A percentile compares a stretch with the other conserved stretches of the same genome.
Evolutionary conservation across 2,888 invertebrate species (phyloP).

Genomic region (Sphaeridia pumilis): DNA sequence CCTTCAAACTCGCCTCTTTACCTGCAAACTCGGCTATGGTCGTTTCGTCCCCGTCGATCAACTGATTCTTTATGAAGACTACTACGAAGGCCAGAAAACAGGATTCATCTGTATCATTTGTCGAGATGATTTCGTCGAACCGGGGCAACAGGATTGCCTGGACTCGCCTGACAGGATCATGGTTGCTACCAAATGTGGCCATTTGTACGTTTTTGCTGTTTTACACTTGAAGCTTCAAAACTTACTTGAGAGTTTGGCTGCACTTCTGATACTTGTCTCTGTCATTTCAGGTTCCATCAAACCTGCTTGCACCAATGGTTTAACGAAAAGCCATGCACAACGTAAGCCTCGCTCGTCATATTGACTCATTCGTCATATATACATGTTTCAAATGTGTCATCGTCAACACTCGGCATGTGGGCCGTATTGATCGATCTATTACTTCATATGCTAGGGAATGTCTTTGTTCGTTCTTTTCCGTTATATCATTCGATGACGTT

Average conservation of each 20-base stretch:
- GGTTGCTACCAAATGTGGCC: constrained; percentile 28
- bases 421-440: too few species aligned
- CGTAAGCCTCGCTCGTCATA: too few species aligned
- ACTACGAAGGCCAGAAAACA: constrained; percentile 23
- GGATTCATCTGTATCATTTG: constrained; percentile 33
- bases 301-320: constrained; percentile 26
- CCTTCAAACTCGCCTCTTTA: constrained; percentile 23
- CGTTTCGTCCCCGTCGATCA: constrained; percentile 29
- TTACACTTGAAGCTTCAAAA: too few species aligned
- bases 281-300: too few species aligned
- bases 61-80: constrained; percentile 27
- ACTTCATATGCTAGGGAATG: too few species aligned
- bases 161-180: constrained; percentile 14
- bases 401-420: too few species aligned
- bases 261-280: too few species aligned
- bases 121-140: constrained; percentile 26
- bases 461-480: too few species aligned
- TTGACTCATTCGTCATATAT: not conserved
- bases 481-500: too few species aligned
- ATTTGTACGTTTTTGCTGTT: too few species aligned
- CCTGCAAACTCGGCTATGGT: constrained; percentile 25
- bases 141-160: not conserved
- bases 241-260: too few species aligned
- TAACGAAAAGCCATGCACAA: constrained; percentile 17
- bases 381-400: too few species aligned